A percentile compares a stretch with the other conserved stretches of the same genome.
phyloP scores from a whole-genome alignment of 2,888 invertebrate genomes.

The Caenorhabditis drosophilae region DNA sequence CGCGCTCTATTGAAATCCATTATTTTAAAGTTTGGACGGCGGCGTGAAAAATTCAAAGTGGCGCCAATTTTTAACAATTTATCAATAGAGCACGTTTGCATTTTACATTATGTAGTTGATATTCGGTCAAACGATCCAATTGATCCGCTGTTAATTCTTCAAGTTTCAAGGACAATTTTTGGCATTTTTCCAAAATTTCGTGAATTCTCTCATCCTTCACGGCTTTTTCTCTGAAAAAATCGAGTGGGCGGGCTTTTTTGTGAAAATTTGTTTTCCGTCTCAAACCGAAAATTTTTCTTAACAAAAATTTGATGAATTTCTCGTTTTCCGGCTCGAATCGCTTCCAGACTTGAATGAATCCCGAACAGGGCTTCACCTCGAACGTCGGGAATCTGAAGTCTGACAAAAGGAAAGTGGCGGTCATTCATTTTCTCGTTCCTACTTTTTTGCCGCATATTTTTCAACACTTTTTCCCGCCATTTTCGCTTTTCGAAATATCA shows the following conservation, averaged over 20 bases:
- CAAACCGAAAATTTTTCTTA: constrained; percentile 23
- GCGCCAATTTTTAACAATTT: background rate
- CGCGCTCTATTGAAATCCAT: too few species aligned
- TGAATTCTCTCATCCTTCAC: constrained; percentile 22
- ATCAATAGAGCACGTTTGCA: background rate
- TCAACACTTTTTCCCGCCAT: constrained; percentile 38
- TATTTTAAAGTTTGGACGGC: too few species aligned
- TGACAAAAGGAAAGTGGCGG: constrained; percentile 9
- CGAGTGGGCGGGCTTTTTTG: too few species aligned
- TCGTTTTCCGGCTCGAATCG: constrained; percentile 32
- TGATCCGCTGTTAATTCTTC: constrained; percentile 28
- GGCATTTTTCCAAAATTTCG: constrained; percentile 23
- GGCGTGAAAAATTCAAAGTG: background rate
- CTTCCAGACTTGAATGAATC: constrained; percentile 41
- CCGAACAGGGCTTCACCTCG: constrained; percentile 47
- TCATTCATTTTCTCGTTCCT: background rate
- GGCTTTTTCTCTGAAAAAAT: constrained; percentile 33
- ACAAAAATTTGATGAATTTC: constrained; percentile 28
- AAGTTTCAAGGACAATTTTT: constrained; percentile 13
- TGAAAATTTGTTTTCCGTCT: too few species aligned
- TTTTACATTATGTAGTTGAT: constrained; percentile 48
- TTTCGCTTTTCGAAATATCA: constrained; percentile 45
- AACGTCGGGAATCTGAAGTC: constrained; percentile 28
- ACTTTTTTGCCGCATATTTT: constrained; percentile 36
- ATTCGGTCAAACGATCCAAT: constrained; percentile 43